Conservation (phyloP, 2,888 invertebrate species). For the Allygus modestus region DNA sequence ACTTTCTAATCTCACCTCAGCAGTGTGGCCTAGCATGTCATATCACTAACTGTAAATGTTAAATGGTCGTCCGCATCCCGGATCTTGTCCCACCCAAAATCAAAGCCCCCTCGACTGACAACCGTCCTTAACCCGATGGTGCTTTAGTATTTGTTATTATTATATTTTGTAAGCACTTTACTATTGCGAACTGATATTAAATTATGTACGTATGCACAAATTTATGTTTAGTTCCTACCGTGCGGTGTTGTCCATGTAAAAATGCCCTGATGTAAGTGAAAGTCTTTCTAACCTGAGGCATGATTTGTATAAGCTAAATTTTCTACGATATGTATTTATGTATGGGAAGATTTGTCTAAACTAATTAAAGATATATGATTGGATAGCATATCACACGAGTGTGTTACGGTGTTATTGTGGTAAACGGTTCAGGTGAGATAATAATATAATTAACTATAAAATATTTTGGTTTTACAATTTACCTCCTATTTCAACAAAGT, state of each 20-base stretch:
- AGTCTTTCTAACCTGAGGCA: neutral
- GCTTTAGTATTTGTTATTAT: slow-evolving; percentile 37
- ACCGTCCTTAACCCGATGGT: slow-evolving; percentile 44
- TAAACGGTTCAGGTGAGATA: too few relatives aligned
- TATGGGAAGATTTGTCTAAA: neutral
- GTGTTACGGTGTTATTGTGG: too few relatives aligned
- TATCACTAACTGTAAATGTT: slow-evolving; percentile 27
- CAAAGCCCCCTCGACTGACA: neutral
- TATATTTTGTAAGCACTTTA: slow-evolving; percentile 16
- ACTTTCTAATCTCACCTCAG: neutral
- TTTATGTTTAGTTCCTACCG: slow-evolving; percentile 32
- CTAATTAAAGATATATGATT: neutral
- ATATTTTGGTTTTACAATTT: too few relatives aligned
- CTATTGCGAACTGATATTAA: neutral
- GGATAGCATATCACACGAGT: neutral
- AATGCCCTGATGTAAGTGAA: neutral
- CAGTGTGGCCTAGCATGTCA: slow-evolving; percentile 1
- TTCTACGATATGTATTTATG: neutral
- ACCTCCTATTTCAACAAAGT: too few relatives aligned
- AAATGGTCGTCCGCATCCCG: neutral
- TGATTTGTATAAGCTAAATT: neutral
- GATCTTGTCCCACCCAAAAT: neutral
- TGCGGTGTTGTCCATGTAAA: neutral
- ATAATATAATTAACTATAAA: too few relatives aligned
- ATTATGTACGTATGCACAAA: slow-evolving; percentile 6